Evolutionary conservation across 2,888 invertebrate genomes (phyloP).

Genomic region (Xestoiulus laeticollis): DNA sequence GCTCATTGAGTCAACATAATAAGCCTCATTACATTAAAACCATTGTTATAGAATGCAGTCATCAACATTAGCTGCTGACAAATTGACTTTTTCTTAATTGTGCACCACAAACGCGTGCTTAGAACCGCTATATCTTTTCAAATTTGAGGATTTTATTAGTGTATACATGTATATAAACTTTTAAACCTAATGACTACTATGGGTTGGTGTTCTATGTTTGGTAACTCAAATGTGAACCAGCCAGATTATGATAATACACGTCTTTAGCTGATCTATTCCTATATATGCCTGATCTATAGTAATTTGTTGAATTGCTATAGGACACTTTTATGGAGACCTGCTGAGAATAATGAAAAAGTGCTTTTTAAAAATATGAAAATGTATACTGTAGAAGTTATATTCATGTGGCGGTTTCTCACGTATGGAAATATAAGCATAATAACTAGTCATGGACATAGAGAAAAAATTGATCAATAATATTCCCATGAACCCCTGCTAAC

Average conservation of each 20-base stretch:
- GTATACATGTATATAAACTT: no score
- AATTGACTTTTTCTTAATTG: conserved; percentile 42
- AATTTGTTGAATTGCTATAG: no score
- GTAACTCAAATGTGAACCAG: no score
- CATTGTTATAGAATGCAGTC: conserved; percentile 25
- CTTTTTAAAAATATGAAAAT: neutral
- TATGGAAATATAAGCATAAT: neutral
- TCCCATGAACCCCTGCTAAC: conserved; percentile 10
- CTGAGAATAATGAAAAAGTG: neutral
- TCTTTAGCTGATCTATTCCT: no score
- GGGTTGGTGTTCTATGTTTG: no score
- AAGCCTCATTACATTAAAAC: conserved; percentile 35
- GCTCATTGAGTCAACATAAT: conserved; percentile 42
- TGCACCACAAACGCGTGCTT: neutral
- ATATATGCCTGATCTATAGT: no score
- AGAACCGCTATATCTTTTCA: no score
- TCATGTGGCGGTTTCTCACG: conserved; percentile 31
- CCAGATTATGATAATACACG: no score
- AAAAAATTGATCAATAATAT: neutral
- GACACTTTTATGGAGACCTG: neutral
- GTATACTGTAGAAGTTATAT: neutral
- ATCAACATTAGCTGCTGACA: conserved; percentile 45
- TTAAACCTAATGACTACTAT: no score
- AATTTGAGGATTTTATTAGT: neutral
- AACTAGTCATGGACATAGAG: neutral